Conservation (phyloP, 2,888 invertebrate genomes). For the Uropetala carovei region DNA sequence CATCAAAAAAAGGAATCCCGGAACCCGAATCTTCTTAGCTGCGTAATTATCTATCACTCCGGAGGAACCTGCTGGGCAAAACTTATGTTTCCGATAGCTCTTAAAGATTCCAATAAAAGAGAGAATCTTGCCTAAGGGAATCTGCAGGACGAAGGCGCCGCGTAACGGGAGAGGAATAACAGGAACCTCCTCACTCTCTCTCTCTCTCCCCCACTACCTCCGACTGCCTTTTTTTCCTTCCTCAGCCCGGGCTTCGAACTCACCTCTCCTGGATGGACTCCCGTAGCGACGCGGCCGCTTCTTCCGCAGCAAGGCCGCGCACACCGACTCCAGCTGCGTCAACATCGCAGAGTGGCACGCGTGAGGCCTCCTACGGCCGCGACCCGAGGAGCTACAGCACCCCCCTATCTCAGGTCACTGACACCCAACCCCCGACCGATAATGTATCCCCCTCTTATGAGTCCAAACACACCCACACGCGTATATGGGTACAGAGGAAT, state of each 20-base stretch:
- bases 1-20: neutral
- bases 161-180: conserved; percentile 45
- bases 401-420: conserved; percentile 42
- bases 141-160: neutral
- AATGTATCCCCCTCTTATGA: neutral
- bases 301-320: conserved; percentile 66
- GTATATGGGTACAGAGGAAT: neutral
- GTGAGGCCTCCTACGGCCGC: conserved; percentile 14
- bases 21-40: too few relatives aligned
- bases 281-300: conserved; percentile 58
- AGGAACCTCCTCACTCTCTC: conserved; percentile 8
- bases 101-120: too few relatives aligned
- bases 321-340: conserved; percentile 67
- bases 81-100: too few relatives aligned
- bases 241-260: conserved; percentile 15
- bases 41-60: too few relatives aligned
- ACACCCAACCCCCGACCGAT: neutral
- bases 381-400: conserved; percentile 55
- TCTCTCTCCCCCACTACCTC: neutral
- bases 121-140: too few relatives aligned
- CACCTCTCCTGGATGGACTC: conserved; percentile 56
- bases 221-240: neutral
- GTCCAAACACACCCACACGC: neutral
- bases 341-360: conserved; percentile 65
- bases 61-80: too few relatives aligned